phyloP scores from a whole-genome alignment of 2,797 vertebrate species.

The Lemur catta region DNA sequence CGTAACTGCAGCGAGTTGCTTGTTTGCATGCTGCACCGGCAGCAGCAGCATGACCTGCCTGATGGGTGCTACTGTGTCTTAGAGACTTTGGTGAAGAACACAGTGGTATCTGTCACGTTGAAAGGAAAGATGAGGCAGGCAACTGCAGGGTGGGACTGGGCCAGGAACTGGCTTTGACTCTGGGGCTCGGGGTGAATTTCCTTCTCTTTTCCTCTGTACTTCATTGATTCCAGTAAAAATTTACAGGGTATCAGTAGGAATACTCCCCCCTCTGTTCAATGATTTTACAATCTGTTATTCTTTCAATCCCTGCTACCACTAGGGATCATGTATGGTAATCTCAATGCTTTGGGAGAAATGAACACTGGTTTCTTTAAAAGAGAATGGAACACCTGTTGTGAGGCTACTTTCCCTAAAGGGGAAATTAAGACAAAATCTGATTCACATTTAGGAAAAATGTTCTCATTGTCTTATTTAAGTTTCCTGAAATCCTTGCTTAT shows the following conservation, averaged over 20 bases:
- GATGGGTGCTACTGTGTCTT: not conserved
- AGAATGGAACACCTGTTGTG: not conserved
- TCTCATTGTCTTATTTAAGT: not conserved
- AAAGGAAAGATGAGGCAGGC: not conserved
- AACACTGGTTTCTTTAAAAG: not conserved
- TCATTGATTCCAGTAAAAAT: not conserved
- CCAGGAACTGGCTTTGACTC: not conserved
- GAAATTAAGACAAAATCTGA: conserved; percentile 26
- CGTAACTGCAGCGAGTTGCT: conserved; percentile 85
- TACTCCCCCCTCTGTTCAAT: not conserved
- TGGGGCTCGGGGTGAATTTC: not conserved
- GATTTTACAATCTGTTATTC: not conserved
- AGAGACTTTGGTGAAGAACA: not conserved
- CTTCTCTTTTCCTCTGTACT: not conserved
- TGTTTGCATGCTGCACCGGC: conserved; percentile 88
- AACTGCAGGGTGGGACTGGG: no score
- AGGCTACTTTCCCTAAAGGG: not conserved
- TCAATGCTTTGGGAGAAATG: not conserved
- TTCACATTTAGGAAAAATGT: not conserved
- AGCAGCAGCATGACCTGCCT: not conserved
- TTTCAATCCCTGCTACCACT: not conserved
- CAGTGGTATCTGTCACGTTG: not conserved
- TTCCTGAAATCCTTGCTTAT: not conserved
- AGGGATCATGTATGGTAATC: not conserved
- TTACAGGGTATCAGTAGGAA: not conserved